Conservation (phyloP, 2,797 vertebrate genomes). For the Emys orbicularis region DNA sequence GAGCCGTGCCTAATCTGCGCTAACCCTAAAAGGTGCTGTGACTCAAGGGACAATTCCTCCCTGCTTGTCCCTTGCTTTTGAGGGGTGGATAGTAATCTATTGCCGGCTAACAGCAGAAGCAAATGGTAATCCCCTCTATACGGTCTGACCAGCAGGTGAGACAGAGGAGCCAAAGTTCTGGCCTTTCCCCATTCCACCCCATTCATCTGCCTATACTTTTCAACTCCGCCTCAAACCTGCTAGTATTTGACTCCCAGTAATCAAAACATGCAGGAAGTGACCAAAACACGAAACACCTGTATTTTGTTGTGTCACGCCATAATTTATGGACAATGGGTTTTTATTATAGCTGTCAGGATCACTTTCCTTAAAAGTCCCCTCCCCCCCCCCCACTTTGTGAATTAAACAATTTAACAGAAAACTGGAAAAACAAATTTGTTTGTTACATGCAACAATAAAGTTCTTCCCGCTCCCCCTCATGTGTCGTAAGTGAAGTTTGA, state of each 20-base stretch:
- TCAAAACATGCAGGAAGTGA: background rate
- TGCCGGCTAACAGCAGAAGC: background rate
- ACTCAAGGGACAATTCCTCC: background rate
- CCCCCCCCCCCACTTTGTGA: no score
- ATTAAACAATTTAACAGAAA: background rate
- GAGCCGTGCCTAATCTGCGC: background rate
- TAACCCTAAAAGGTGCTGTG: background rate
- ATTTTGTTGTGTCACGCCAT: background rate
- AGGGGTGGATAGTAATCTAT: fast-evolving
- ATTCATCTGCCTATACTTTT: background rate
- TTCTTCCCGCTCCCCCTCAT: background rate
- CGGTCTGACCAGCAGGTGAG: slow-evolving; percentile 4
- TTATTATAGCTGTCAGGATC: background rate
- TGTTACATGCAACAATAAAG: background rate
- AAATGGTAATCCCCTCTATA: background rate
- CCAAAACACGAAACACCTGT: background rate
- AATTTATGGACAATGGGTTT: background rate
- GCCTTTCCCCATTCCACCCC: background rate
- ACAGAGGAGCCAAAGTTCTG: background rate
- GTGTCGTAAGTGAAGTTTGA: background rate
- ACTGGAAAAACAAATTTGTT: background rate
- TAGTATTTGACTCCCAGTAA: background rate
- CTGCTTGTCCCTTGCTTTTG: background rate
- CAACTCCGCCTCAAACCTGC: background rate
- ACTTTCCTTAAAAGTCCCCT: background rate